Base-by-base conservation (phyloP, 2,113 vertebrate genomes). In the Epinephelus cyanopodus region DNA sequence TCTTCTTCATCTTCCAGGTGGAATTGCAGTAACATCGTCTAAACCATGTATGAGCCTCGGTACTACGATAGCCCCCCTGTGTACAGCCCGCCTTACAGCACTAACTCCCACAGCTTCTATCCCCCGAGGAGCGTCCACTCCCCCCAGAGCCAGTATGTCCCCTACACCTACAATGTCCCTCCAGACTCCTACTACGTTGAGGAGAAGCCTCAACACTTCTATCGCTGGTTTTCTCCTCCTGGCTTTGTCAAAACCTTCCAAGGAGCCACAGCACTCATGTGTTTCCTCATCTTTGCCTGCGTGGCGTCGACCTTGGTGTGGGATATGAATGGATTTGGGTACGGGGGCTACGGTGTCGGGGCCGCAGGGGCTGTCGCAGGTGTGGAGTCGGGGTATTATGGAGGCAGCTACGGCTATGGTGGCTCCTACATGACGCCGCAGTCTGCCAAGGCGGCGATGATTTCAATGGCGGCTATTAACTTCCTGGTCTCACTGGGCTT, bases 271-370 rank as follows among this genome's bases (percentile, higher is more conserved):
- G 56, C 94, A 14, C 86, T 97, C 50, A 93, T 98, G 23, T 97
- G 96, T 72, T 77, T 97, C 6, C 83, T 96, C 69, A 95, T 96
- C 70, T 97, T 98, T 2, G 96, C 96, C 81, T 97, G 94, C 1
- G 96, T 97, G 60, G 97, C 97, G 0, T 97, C 97, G 57, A 98
- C 97, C 0, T 77, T 98, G 69, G 96, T 96, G 63, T 97, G 97
- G 97, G 96, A 97, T 9, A 95, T 97, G 45, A 94, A 93, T 1
- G 93, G 95, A 0, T 74, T 90, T 1, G 90, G 95, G 0, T 23
- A 92, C 0, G 94, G 87, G 47, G 90, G 92, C 0, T 92, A 86
- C 33, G 57, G 83, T 14, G 71, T 74, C 1, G 90, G 72, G 42
- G 73, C 54, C 4, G 0, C 71, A 2, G 89, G 57, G 15, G 50